Percentiles rank a stretch among this genome's conserved stretches.
Conservation (phyloP, 2,888 invertebrate species). For the Zaprionus lineosus region DNA sequence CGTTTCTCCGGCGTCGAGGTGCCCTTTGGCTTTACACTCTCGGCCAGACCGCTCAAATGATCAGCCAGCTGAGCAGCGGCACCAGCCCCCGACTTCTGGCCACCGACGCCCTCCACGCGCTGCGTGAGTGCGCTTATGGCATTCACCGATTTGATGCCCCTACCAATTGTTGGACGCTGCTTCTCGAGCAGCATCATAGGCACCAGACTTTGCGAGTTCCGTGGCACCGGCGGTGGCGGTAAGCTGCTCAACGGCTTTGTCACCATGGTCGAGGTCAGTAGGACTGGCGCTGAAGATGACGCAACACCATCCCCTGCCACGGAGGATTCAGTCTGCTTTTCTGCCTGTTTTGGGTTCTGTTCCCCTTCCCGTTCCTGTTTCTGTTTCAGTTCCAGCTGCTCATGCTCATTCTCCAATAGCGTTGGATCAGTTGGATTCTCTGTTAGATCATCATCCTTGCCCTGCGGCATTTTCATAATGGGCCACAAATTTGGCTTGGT, state of each 20-base stretch:
- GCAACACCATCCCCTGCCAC: too few relatives aligned
- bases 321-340: conserved; percentile 51
- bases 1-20: conserved; percentile 70
- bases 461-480: conserved; percentile 85
- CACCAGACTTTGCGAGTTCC: conserved; percentile 84
- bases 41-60: conserved; percentile 80
- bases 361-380: background rate
- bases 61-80: conserved; percentile 79
- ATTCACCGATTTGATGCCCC: conserved; percentile 62
- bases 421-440: conserved; percentile 18
- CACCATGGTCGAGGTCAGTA: conserved; percentile 83
- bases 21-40: conserved; percentile 76
- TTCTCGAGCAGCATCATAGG: conserved; percentile 72
- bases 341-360: conserved; percentile 4
- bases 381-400: background rate
- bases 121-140: conserved; percentile 78
- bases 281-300: conserved; percentile 64
- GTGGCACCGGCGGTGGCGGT: conserved; percentile 87
- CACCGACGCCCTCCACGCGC: conserved; percentile 71
- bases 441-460: conserved; percentile 45
- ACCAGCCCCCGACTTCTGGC: conserved; percentile 43
- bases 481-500: conserved; percentile 95
- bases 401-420: conserved; percentile 22
- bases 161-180: conserved; percentile 49
- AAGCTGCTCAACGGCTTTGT: conserved; percentile 86